Percentiles rank a stretch among this genome's conserved stretches.
These are phyloP conservation scores for Kryptolebias ocellatus DNA, from an alignment of 2,797 vertebrate species.

Conservation along the genomic window DNA sequence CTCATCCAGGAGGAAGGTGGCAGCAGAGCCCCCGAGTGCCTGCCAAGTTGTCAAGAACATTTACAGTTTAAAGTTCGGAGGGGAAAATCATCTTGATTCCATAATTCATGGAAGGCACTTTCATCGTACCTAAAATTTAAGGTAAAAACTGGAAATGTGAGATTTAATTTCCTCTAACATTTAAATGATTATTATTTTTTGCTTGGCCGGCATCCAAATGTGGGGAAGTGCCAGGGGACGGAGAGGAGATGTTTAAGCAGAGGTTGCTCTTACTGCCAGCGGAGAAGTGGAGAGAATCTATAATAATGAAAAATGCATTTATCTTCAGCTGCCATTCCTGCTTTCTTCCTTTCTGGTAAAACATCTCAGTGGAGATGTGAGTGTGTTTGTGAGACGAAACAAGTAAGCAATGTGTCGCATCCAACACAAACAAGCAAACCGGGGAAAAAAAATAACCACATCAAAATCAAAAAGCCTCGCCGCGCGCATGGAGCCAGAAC, in stretches of 20 bases:
- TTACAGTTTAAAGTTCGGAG: slow-evolving; percentile 89
- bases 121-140: slow-evolving; percentile 96
- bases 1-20: slow-evolving; percentile 33
- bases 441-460: slow-evolving; percentile 47
- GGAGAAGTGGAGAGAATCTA: slow-evolving; percentile 79
- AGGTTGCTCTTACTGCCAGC: slow-evolving; percentile 87
- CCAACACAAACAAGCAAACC: slow-evolving; percentile 56
- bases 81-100: slow-evolving; percentile 91
- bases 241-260: slow-evolving; percentile 94
- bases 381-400: slow-evolving; percentile 64
- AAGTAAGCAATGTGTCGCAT: slow-evolving; percentile 59
- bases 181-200: slow-evolving; percentile 88
- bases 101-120: slow-evolving; percentile 96
- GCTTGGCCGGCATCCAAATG: slow-evolving; percentile 76
- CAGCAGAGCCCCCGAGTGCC: slow-evolving; percentile 25
- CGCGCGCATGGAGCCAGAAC: slow-evolving; percentile 46
- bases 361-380: slow-evolving; percentile 42
- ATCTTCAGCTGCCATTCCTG: slow-evolving; percentile 72
- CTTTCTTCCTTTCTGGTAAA: slow-evolving; percentile 50
- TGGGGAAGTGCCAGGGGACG: slow-evolving; percentile 82
- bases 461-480: slow-evolving; percentile 44
- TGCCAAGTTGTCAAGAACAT: slow-evolving; percentile 83
- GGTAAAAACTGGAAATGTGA: slow-evolving; percentile 95
- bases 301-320: slow-evolving; percentile 83
- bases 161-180: slow-evolving; percentile 99